Base-by-base conservation (phyloP, 2,888 invertebrate genomes). In the Cheilosia vulpina region DNA sequence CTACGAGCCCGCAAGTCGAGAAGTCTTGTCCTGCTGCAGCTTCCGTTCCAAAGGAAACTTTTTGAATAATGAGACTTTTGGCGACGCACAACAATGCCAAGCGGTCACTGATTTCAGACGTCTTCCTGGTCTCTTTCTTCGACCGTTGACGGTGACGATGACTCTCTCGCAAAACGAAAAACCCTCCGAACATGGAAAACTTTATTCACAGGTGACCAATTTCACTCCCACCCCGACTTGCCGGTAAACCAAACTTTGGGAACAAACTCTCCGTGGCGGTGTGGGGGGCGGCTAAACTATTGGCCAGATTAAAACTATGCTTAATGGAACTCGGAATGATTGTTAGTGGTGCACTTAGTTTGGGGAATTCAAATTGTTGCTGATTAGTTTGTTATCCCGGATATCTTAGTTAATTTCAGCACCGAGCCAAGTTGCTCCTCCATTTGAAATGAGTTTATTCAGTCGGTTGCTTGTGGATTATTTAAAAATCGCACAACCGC, bases 181-280 rank as follows among this genome's bases (percentile, higher is more conserved):
- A 38, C 55, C 13, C 45, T 57, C 31, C 17, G 34, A 53, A 62
- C 38, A 52, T 43, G 43, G n/a, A 24, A 55, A 83, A 84, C 75
- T 84, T 79, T 79, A 69, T 58, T 69, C 83, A 75, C 83, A 84
- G 69, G 83, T 84, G 69, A 69, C 69, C 66, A 75, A 75, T 79
- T 75, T 69, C 38, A 38, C 38, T 47, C 15, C 43, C 52, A 24
- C 13, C 7, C 58, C 43, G 52, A 69, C 47, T 21, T 9, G 21
- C 21, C 43, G 55, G 24, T n/a, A n/a, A 43, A 13, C 45, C 34
- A 62, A 77, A 69, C 45, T 73, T 82, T 71, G 53, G 38, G 58
- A 63, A 55, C 11, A 4, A 47, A 43, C 7, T 2, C n/a, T 50
- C 21, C 19, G 41, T 34, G 11, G 13, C 50, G 27, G 17, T 34